Evolutionary conservation across 2,113 vertebrate genomes (phyloP).

Genomic region (Sebastes fasciatus): DNA sequence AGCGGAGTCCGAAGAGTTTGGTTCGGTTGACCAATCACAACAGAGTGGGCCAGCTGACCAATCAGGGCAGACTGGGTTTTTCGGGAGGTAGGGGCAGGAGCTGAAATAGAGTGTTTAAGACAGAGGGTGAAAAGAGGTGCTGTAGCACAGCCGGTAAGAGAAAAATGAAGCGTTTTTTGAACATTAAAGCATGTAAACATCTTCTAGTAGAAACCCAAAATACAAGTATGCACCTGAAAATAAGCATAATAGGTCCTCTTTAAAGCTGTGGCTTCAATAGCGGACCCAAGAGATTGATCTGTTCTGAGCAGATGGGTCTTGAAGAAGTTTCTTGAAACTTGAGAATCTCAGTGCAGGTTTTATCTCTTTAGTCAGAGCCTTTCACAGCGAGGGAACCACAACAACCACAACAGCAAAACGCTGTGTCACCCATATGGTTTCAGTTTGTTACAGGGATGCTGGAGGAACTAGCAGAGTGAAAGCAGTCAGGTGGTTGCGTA

Average conservation of each 20-base stretch:
- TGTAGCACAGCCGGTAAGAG: too few species aligned
- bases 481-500: neutral
- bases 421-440: constrained; percentile 4
- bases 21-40: too few species aligned
- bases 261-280: neutral
- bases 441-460: neutral
- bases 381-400: neutral
- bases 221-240: too few species aligned
- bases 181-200: too few species aligned
- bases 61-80: too few species aligned
- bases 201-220: too few species aligned
- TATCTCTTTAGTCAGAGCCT: constrained; percentile 9
- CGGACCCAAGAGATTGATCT: neutral
- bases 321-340: constrained; percentile 18
- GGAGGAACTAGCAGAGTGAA: neutral
- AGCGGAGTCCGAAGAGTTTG: too few species aligned
- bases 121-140: too few species aligned
- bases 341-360: constrained; percentile 28
- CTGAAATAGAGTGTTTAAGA: too few species aligned
- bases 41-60: too few species aligned
- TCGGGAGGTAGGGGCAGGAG: too few species aligned
- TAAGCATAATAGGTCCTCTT: neutral
- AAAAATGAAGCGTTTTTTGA: too few species aligned
- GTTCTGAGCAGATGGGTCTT: constrained; percentile 27
- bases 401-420: neutral